Percentiles rank a stretch among this genome's conserved stretches.
Evolutionary conservation across 2,797 vertebrate species (phyloP).

Genomic region (Onychomys leucogaster): DNA sequence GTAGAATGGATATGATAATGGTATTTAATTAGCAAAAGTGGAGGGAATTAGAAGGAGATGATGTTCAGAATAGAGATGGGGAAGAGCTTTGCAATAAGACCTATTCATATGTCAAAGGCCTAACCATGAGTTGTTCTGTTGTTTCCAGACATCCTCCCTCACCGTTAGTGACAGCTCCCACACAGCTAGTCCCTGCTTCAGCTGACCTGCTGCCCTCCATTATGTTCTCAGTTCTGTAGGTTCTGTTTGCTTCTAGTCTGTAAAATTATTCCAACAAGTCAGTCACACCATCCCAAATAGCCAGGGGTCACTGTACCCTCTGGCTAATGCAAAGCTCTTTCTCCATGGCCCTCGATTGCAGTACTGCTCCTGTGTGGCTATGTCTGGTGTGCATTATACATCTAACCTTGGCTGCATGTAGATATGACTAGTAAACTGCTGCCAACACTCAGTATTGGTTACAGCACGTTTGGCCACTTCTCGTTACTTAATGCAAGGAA

Average conservation of each 20-base stretch:
- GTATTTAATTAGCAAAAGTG: not conserved
- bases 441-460: not conserved
- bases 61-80: not conserved
- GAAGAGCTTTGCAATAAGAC: not conserved
- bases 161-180: not conserved
- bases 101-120: not conserved
- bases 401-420: not conserved
- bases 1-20: not conserved
- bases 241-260: not conserved
- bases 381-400: not conserved
- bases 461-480: not conserved
- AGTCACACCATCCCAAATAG: not conserved
- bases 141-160: not conserved
- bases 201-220: not conserved
- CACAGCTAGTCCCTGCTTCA: not conserved
- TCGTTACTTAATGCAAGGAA: not conserved
- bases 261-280: not conserved
- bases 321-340: not conserved
- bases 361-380: not conserved
- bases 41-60: not conserved
- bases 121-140: not conserved
- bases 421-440: not conserved
- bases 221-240: not conserved
- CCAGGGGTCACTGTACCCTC: not conserved
- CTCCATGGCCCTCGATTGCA: fast-evolving